Evolutionary conservation across 2,113 vertebrate species (phyloP), one percentile per base, ranked within the genome.

Genomic region (Lepidothrix coronata): DNA sequence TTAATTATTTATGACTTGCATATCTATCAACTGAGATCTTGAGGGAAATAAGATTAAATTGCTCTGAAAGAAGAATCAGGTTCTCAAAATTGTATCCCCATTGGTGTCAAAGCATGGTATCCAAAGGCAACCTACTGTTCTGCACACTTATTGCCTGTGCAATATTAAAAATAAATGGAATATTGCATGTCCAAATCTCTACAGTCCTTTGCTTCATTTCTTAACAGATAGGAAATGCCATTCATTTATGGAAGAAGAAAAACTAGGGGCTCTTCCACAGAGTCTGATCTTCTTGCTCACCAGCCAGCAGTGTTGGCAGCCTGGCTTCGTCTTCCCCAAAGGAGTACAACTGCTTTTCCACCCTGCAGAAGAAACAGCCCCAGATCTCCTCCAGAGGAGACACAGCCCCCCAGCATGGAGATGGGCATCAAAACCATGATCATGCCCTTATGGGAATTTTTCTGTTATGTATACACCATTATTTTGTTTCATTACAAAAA

Each of bases 1-100:
- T 83, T 91, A 74, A 77, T 88, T 94, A 93, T 89, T 88, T 83
- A 83, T 76, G 8, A 67, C 46, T 78, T 93, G 48, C 57, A 88
- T 46, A 25, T 49, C 79, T 75, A 72, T 65, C 43, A 84, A 41
- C 30, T 82, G 67, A 83, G 94, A 81, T 84, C 37, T 93, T n/a
- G 9, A 33, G 89, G 44, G 44, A 71, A 84, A 35, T 39, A 44
- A 89, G 65, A 74, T 67, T 39, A 84, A 81, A 55, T 84, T 88
- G 37, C 19, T 93, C 63, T 52, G 35, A 86, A 93, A 59, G 12
- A 86, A 71, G 5, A 66, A 62, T 54, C 30, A 8, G 18, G 6
- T 63, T 77, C 68, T 83, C 31, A 37, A 55, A 13, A 9, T 4
- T 73, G 30, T 23, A 54, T 37, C 21, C 30, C 21, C 54, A 48